Base-by-base conservation (phyloP, 2,797 vertebrate genomes). In the Sciurus carolinensis region DNA sequence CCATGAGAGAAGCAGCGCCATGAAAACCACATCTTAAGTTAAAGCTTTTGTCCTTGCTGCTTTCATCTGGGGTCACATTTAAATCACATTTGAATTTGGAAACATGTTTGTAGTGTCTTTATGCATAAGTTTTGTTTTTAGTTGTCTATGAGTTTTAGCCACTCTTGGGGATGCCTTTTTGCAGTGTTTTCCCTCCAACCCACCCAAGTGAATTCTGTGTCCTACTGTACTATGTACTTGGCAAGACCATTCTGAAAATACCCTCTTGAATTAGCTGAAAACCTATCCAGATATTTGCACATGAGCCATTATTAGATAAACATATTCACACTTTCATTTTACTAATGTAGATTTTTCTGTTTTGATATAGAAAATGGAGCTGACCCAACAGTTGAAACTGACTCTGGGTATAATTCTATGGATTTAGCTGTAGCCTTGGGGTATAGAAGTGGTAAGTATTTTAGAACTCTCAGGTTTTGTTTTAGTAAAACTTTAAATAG, bases 401-500 rank as follows among this genome's bases (percentile, higher is more conserved):
- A 99, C 85, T 99, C 99, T 95, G 99, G 99, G 66, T 99, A 99
- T 97, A 99, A 99, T 98, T 99, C 99, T 54, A 99, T 99, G 99
- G 99, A 99, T 98, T 99, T 99, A 98, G 99, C 99, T 71, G 99
- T 99, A 92, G 99, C 99, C 14, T 99, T 99, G 98, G 99, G 99
- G 79, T 99, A 99, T 97, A 98, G 99, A 91, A 99, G 99, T 96
- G 99, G 99, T 99, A 98, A 95, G 98, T 98, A 92, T 59, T 95
- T 85, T 64, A 94, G 59, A 87, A 59, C 0, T 72, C 59, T 91
- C 11, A 15, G 26, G n/a, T 80, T 96, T 90, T 76, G 42, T 88
- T 87, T 93, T 82, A 89, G 50, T 83, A 62, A 90, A 89, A 30
- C 30, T 87, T 6, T 33, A 66, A 50, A 62, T 64, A 66, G 57